These are phyloP conservation scores for Pristionchus arcanus DNA, from an alignment of 2,888 invertebrate species.

Conservation along the genomic window DNA sequence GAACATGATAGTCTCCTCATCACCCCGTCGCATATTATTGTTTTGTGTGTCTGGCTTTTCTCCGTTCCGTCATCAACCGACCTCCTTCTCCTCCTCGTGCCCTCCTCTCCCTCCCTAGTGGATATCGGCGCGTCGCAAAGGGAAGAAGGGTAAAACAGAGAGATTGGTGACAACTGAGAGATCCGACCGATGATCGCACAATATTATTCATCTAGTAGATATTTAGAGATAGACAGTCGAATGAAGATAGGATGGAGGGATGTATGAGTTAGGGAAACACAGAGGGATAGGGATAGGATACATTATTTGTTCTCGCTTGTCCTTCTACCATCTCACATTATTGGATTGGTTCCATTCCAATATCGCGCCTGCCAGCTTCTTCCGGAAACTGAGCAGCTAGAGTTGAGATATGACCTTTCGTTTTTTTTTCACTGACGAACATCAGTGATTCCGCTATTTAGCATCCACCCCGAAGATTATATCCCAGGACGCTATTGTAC, in stretches of 20 bases:
- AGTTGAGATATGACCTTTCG: background rate
- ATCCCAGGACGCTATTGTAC: background rate
- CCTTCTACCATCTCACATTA: constrained; percentile 31
- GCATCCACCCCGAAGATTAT: too few species aligned
- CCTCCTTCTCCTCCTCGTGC: background rate
- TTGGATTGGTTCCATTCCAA: constrained; percentile 32
- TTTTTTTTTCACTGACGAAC: background rate
- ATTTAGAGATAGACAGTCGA: background rate
- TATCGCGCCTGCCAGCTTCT: background rate
- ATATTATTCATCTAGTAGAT: background rate
- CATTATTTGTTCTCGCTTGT: constrained; percentile 53
- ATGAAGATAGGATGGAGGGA: background rate
- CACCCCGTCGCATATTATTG: constrained; percentile 10
- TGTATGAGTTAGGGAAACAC: background rate
- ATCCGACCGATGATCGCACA: background rate
- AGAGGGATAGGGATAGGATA: constrained; percentile 46
- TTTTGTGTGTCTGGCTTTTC: constrained; percentile 21
- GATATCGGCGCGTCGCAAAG: background rate
- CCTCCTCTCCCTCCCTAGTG: background rate
- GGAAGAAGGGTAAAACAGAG: background rate
- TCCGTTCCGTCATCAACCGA: constrained; percentile 35
- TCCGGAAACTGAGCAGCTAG: background rate
- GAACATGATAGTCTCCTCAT: background rate
- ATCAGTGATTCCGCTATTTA: background rate
- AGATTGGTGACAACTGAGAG: background rate